Evolutionary conservation across 2,888 invertebrate species (phyloP).

Genomic region (Baronia brevicornis): DNA sequence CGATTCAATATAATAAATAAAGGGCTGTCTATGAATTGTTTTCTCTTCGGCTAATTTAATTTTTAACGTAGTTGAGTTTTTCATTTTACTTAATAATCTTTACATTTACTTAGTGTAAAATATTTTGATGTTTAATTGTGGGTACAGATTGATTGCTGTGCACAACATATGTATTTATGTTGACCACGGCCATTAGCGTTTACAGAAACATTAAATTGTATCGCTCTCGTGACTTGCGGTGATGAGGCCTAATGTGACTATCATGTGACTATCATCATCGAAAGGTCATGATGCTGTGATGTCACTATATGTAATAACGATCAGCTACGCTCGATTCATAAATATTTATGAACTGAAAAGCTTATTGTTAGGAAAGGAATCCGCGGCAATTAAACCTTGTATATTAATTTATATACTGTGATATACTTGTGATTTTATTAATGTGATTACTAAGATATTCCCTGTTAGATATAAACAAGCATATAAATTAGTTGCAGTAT

Average conservation of each 20-base stretch:
- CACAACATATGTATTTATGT: constrained; percentile 6
- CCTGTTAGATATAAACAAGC: background rate
- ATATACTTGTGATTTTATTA: constrained; percentile 7
- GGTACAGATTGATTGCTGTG: constrained; percentile 2
- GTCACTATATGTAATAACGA: constrained; percentile 13
- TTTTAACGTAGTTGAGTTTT: too few relatives aligned
- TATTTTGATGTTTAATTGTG: constrained; percentile 2
- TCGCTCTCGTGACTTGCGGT: constrained; percentile 22
- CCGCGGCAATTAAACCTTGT: too few relatives aligned
- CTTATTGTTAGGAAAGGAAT: too few relatives aligned
- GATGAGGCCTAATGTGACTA: constrained; percentile 12
- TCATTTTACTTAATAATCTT: too few relatives aligned
- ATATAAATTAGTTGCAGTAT: too few relatives aligned
- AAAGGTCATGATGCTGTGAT: constrained; percentile 18
- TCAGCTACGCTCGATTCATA: constrained; percentile 13
- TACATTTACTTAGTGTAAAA: too few relatives aligned
- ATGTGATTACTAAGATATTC: too few relatives aligned
- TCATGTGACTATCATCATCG: constrained; percentile 9
- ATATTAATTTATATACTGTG: too few relatives aligned
- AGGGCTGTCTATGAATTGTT: too few relatives aligned
- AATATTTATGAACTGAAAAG: constrained; percentile 6
- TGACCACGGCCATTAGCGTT: constrained; percentile 18
- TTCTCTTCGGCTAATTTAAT: too few relatives aligned
- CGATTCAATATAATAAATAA: too few relatives aligned
- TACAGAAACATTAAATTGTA: constrained; percentile 18